Percentiles rank a stretch among this genome's conserved stretches.
These are phyloP conservation scores for Rhamnusium bicolor DNA, from an alignment of 2,888 invertebrate genomes.

Conservation along the genomic window DNA sequence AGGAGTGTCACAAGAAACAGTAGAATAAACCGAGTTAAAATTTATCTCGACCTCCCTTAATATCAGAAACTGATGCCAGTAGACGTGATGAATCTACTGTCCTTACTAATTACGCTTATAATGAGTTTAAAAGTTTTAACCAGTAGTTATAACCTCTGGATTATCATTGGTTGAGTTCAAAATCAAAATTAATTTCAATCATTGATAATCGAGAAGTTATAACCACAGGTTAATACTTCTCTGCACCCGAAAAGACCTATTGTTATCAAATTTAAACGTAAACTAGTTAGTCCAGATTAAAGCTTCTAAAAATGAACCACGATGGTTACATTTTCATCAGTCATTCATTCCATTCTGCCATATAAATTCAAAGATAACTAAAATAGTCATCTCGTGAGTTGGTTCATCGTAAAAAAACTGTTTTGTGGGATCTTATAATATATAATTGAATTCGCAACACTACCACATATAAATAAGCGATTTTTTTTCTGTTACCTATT, in stretches of 20 bases:
- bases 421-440: too few relatives aligned
- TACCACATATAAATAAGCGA: not conserved
- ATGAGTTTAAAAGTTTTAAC: too few relatives aligned
- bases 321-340: not conserved
- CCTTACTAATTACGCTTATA: constrained; percentile 42
- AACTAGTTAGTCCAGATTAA: constrained; percentile 35
- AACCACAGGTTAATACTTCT: too few relatives aligned
- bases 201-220: too few relatives aligned
- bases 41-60: constrained; percentile 39
- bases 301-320: constrained; percentile 21
- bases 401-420: not conserved
- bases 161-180: too few relatives aligned
- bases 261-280: constrained; percentile 50
- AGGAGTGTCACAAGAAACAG: constrained; percentile 46
- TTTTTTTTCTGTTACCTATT: not conserved
- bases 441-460: not conserved
- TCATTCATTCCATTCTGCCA: not conserved
- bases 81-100: constrained; percentile 47
- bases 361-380: not conserved
- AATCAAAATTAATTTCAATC: too few relatives aligned
- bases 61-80: constrained; percentile 29
- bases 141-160: too few relatives aligned
- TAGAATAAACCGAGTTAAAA: constrained; percentile 36
- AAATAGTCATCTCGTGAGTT: not conserved
- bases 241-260: too few relatives aligned